Evolutionary conservation across 2,113 vertebrate genomes (phyloP).

Genomic region (Taurulus bubalis): DNA sequence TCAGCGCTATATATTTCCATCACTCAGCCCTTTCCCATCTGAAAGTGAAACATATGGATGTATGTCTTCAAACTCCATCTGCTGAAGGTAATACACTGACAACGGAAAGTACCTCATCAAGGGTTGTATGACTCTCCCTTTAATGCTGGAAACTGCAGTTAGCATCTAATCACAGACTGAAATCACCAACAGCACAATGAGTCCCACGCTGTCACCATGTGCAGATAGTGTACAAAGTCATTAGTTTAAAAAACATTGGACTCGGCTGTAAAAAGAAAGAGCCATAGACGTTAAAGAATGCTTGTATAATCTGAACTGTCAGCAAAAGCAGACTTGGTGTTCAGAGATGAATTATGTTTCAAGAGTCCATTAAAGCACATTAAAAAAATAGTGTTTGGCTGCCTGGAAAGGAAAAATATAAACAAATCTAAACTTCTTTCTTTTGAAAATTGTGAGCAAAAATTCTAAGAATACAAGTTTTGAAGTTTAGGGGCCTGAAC

Average conservation of each 20-base stretch:
- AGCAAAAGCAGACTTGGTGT: neutral
- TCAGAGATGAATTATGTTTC: neutral
- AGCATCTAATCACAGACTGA: neutral
- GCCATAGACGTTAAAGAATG: neutral
- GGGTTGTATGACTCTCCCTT: neutral
- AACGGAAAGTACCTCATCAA: neutral
- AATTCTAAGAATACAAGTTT: neutral
- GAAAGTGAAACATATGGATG: too few relatives aligned
- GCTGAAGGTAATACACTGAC: too few relatives aligned
- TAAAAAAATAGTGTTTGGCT: neutral
- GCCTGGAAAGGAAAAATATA: neutral
- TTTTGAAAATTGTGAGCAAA: neutral
- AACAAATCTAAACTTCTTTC: neutral
- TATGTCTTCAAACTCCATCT: too few relatives aligned
- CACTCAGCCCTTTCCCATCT: too few relatives aligned
- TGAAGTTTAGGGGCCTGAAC: neutral
- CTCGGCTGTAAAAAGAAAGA: neutral
- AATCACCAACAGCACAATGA: neutral
- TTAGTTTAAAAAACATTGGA: neutral
- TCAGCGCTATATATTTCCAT: too few relatives aligned
- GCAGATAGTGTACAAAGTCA: neutral
- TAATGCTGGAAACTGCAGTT: neutral
- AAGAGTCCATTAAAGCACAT: neutral
- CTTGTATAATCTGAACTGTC: neutral
- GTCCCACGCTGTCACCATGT: neutral